A percentile compares a stretch with the other conserved stretches of the same genome.
phyloP scores from a whole-genome alignment of 2,113 vertebrate genomes.

The Malurus elegans region DNA sequence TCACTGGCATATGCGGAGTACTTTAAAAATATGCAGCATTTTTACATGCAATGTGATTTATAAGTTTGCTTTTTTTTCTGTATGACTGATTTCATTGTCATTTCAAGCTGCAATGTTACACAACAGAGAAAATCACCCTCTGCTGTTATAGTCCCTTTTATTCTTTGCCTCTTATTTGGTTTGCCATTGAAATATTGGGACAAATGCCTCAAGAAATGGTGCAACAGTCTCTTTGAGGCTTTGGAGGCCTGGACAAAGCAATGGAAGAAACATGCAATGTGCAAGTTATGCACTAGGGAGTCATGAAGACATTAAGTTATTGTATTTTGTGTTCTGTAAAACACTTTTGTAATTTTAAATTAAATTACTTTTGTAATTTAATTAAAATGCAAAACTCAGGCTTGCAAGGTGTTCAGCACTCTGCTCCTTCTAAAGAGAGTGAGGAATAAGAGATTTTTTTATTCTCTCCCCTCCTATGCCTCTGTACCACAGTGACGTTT shows the following conservation, averaged over 20 bases:
- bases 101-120: slow-evolving; percentile 61
- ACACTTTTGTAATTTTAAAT: neutral
- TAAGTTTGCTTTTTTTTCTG: slow-evolving; percentile 15
- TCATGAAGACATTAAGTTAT: slow-evolving; percentile 32
- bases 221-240: slow-evolving; percentile 36
- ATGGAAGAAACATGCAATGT: slow-evolving; percentile 30
- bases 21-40: neutral
- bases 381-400: neutral
- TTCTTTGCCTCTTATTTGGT: slow-evolving; percentile 19
- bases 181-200: slow-evolving; percentile 42
- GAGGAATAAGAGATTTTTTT: neutral
- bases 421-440: neutral
- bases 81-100: slow-evolving; percentile 29
- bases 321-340: slow-evolving; percentile 41
- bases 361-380: slow-evolving; percentile 10
- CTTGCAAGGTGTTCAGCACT: neutral
- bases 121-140: slow-evolving; percentile 43
- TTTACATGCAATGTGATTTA: slow-evolving; percentile 31
- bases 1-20: neutral
- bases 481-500: neutral
- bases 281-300: slow-evolving; percentile 46
- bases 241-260: slow-evolving; percentile 48
- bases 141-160: slow-evolving; percentile 10
- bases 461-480: neutral
- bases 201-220: slow-evolving; percentile 59